Evolutionary conservation across 1,140 invertebrate genomes (phyloP), one percentile per base, ranked within the genome.

Genomic region (Drosophila guanche): DNA sequence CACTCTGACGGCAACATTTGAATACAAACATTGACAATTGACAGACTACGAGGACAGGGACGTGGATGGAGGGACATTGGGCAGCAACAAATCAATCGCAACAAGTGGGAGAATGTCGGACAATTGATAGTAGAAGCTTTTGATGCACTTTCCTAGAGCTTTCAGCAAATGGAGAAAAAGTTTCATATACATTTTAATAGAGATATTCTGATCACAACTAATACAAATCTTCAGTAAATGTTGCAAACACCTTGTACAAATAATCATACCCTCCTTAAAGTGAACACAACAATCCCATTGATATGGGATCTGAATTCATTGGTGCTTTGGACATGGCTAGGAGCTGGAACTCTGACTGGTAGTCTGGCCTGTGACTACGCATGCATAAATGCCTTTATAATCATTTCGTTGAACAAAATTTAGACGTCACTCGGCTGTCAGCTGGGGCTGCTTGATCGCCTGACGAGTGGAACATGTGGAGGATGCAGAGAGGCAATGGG

Each of bases 331-430:
- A 48, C 42, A 33, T 81, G 45, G 53, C 72, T 66, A 72, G 66
- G 57, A 42, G 33, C 40, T 56, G 58, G 40, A 37, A 33, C 54
- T 37, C 50, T 40, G 10, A 10, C 33, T 37, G 33, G 10, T 12
- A 20, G 62, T 56, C 56, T 71, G 52, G n/a, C 40, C 37, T 46
- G 41, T 55, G 65, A 80, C 65, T 76, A 88, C 83, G 83, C 83
- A 86, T 86, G 78, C 78, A 88, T 86, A 86, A 88, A 88, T 86
- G 83, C 83, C 78, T 86, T 80, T 67, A 86, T 89, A 88, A 88
- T 88, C 83, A 88, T 83, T 88, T 83, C 54, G 78, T 69, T 83
- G 83, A 79, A 66, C 84, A 79, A 88, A 88, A 88, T 88, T 88
- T 88, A 88, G 83, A 88, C 63, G 83, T 88, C 83, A 88, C 83